phyloP scores from a whole-genome alignment of 1,140 invertebrate genomes.

The Drosophila santomea region DNA sequence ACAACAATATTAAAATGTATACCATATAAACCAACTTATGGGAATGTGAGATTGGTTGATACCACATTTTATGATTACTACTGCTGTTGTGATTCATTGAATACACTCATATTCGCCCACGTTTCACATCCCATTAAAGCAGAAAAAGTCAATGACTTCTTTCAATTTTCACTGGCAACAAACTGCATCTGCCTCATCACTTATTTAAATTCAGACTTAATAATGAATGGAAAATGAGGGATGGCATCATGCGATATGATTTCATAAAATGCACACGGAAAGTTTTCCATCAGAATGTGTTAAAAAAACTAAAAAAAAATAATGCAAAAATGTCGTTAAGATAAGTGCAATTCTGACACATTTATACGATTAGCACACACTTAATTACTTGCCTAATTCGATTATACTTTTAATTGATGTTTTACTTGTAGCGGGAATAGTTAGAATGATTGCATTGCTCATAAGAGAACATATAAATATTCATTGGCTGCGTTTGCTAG shows the following conservation, averaged over 20 bases:
- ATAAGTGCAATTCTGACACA: conserved; percentile 5
- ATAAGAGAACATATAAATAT: conserved; percentile 22
- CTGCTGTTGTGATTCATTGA: conserved; percentile 24
- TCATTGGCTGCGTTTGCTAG: conserved; percentile 7
- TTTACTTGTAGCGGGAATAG: conserved; percentile 12
- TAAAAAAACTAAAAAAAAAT: neutral
- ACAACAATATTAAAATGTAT: too few species aligned
- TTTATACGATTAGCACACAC: conserved; percentile 20
- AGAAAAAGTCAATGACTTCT: conserved; percentile 14
- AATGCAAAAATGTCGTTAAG: conserved; percentile 5
- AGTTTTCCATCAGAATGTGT: neutral
- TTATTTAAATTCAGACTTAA: conserved; percentile 37
- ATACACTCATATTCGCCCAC: conserved; percentile 8
- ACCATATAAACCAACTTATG: too few species aligned
- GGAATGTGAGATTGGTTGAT: conserved; percentile 27
- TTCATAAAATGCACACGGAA: conserved; percentile 2
- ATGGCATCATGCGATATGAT: conserved; percentile 7
- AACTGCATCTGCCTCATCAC: conserved; percentile 23
- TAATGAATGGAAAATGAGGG: conserved; percentile 11
- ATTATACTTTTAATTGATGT: conserved; percentile 35
- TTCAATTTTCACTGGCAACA: conserved; percentile 24
- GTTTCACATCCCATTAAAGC: neutral
- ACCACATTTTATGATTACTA: conserved; percentile 5
- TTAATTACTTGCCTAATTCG: conserved; percentile 32
- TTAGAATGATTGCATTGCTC: conserved; percentile 17